Evolutionary conservation across 2,797 vertebrate species (phyloP), one percentile per base, ranked within the genome.

Genomic region (Gobio occitaniae): DNA sequence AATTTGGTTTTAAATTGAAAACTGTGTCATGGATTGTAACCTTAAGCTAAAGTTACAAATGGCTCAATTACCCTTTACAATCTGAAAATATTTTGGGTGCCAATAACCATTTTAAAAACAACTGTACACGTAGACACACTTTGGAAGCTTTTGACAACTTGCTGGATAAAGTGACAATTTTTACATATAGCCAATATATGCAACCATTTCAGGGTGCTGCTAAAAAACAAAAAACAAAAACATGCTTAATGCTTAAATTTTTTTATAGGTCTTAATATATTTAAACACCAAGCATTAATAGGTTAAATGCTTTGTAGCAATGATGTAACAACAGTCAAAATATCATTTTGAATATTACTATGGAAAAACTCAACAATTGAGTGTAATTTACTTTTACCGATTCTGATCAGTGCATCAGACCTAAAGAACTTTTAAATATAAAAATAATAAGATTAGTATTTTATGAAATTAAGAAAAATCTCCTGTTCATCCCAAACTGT

Each of bases 271-370:
- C 29, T 75, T 38, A 36, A 54, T 54, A 36, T 54, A 5, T 36
- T 59, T 61, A 61, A 59, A 11, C 19, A 59, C 56, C 0, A 11
- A 21, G 47, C 47, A 74, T 38, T 76, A 15, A 21, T n/a, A 9
- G 32, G 32, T 38, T 21, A 25, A 29, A 63, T 63, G n/a, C 5
- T 63, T 78, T 59, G 12, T 41, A 38, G 54, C 19, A 56, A 59
- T 66, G 8, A 54, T 48, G 17, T n/a, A 82, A 82, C 78, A 50
- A 54, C 32, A 54, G 52, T 44, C 16, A 48, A 65, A 78, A 65
- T 78, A 16, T 7, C 1, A 1, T 47, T 78, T 25, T 47, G 7
- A 61, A 78, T 17, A 65, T 0, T 8, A 16, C 8, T n/a, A 66
- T 9, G 47, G 63, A 80, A 50, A 82, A 61, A 36, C 36, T 5